phyloP scores from a whole-genome alignment of 2,797 vertebrate genomes.

The Rallus crepitans region DNA sequence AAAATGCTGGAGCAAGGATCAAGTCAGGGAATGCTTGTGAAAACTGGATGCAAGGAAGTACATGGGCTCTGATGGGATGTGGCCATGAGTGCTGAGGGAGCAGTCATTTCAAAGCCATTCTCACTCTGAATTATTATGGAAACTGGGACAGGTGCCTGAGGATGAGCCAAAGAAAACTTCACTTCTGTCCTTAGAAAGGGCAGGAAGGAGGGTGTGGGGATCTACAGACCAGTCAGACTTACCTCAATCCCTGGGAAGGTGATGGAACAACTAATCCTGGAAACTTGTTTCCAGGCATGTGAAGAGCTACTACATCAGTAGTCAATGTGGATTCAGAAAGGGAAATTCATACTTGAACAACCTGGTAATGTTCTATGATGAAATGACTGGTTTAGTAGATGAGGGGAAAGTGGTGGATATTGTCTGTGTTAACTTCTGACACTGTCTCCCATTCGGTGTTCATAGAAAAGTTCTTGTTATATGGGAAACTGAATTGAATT shows the following conservation, averaged over 20 bases:
- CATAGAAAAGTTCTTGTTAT: not conserved
- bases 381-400: not conserved
- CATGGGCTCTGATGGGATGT: not conserved
- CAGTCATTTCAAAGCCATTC: not conserved
- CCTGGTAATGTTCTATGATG: not conserved
- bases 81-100: rapidly evolving
- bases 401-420: not conserved
- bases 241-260: not conserved
- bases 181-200: not conserved
- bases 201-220: not conserved
- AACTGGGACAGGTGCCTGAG: not conserved
- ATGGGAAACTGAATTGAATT: not conserved
- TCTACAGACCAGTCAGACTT: not conserved
- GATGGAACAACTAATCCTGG: not conserved
- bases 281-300: not conserved
- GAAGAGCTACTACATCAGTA: not conserved
- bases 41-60: not conserved
- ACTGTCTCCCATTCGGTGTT: not conserved
- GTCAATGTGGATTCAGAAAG: not conserved
- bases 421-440: not conserved
- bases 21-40: not conserved
- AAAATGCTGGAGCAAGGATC: not conserved
- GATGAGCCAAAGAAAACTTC: not conserved
- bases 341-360: not conserved
- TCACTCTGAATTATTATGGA: not conserved